Base-by-base conservation (phyloP, 1,140 invertebrate genomes). In the Drosophila bifasciata region DNA sequence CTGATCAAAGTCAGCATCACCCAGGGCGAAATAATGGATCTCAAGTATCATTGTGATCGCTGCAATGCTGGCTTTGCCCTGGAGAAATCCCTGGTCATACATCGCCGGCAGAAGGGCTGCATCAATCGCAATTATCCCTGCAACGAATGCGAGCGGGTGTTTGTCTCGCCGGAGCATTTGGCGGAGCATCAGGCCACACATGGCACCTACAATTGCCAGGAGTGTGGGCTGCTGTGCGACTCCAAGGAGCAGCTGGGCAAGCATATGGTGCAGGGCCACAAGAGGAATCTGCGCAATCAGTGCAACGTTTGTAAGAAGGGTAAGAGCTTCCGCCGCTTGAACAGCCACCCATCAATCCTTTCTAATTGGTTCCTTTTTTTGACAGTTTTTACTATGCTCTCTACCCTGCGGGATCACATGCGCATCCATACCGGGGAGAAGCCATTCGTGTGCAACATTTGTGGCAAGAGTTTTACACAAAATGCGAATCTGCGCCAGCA, bases 301-400 rank as follows among this genome's bases (percentile, higher is more conserved):
- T 95, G 94, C 77, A 86, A 91, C 6, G 80, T 93, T 9, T 95
- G 94, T 67, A 92, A 93, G 39, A 95, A 94, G 79, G 91, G 91
- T 92, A 74, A 64, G 28, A 28, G 28, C 9, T 28, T 28, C 28
- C 8, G 28, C 28, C 8, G 28, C 28, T 28, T 28, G 28, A 28
- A 28, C 1, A 50, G 23, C 39, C 11, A 15, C 7, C 39, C 6
- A 3, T 28, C 1, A 25, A 17, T n/a, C 6, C 1, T 7, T 9
- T 23, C 1, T 11, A 5, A 36, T 52, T 15, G 8, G 15, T 28
- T 32, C 1, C 16, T 17, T 51, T 19, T 19, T 17, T 16, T 60
- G 58, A 3, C 50, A 91, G 90, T 91, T 0, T 94, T 94, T 41
- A 92, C 91, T 5, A 93, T 94, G 92, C 57, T 92, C 16, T 94